Evolutionary conservation across 2,113 vertebrate genomes (phyloP), one percentile per base, ranked within the genome.

Genomic region (Mohoua ochrocephala): DNA sequence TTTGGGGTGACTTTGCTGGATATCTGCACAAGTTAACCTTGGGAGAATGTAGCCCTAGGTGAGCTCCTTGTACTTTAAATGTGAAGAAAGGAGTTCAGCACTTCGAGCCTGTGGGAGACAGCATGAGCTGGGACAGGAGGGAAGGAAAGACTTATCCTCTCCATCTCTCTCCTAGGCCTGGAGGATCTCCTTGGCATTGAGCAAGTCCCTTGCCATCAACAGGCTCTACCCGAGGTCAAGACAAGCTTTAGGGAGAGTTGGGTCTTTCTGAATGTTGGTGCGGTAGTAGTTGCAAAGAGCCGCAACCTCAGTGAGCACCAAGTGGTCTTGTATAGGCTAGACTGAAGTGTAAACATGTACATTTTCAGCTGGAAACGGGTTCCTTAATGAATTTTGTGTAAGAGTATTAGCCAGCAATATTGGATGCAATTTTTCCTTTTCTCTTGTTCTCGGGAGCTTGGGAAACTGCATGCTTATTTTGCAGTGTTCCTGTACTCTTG

Each of bases 1-100:
- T 64, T 71, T 64, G 49, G 20, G 73, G 17, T 84, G 45, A 49
- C 31, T 53, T 49, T 53, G 57, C 70, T 83, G 64, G 22, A 1
- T 70, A 8, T 79, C 67, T 68, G 74, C 41, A 39, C 60, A 41
- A 33, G 19, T 54, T 24, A 30, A 20, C 24, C 28, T 22, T 20
- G 28, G 5, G 22, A 75, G 28, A 76, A 31, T 0, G 0, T n/a
- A 49, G 28, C n/a, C 10, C 10, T 52, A 3, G 61, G 28, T 71
- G 70, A 79, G 65, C 53, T 76, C 15, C 22, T 75, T 63, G 23
- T 50, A n/a, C 84, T 81, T n/a, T 53, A 27, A 53, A 19, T 7
- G 14, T 42, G 37, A 45, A 54, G 35, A 35, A 90, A 45, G 23
- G 18, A 79, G 17, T 68, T 15, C 5, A 54, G 27, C 3, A 3